phyloP scores from a whole-genome alignment of 2,888 invertebrate species.

The Drosophila merina region DNA sequence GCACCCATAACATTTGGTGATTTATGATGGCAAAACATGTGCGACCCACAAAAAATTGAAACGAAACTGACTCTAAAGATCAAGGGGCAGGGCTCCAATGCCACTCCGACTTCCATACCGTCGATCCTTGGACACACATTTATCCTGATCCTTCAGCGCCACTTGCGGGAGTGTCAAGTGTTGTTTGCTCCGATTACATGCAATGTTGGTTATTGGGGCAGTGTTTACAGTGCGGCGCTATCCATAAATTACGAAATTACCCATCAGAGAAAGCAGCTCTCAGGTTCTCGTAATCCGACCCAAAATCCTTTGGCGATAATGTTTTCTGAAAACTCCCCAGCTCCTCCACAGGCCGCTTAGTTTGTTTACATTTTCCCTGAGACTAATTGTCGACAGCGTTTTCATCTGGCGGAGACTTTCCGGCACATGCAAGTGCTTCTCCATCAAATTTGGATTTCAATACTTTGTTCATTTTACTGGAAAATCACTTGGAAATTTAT shows the following conservation, averaged over 20 bases:
- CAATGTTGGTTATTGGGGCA: conserved; percentile 54
- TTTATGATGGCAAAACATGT: conserved; percentile 84
- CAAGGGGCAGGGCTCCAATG: conserved; percentile 24
- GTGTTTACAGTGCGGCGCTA: conserved; percentile 77
- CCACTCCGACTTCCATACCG: neutral
- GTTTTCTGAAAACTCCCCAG: conserved; percentile 62
- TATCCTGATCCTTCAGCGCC: conserved; percentile 75
- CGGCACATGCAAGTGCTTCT: conserved; percentile 26
- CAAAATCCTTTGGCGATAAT: conserved; percentile 71
- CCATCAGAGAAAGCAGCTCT: conserved; percentile 30
- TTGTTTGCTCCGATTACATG: conserved; percentile 71
- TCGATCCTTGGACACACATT: conserved; percentile 23
- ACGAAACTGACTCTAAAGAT: conserved; percentile 11
- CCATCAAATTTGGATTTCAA: conserved; percentile 18
- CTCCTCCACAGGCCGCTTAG: conserved; percentile 6
- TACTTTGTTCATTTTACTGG: conserved; percentile 9
- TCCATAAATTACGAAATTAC: conserved; percentile 74
- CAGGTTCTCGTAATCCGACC: conserved; percentile 54
- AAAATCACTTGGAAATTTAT: conserved; percentile 50
- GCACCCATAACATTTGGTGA: conserved; percentile 81
- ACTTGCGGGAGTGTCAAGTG: conserved; percentile 69
- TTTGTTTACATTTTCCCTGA: conserved; percentile 68
- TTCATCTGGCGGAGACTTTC: conserved; percentile 39
- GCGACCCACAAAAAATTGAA: conserved; percentile 79
- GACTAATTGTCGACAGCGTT: conserved; percentile 69